A percentile compares a stretch with the other conserved stretches of the same genome.
Evolutionary conservation across 2,888 invertebrate species (phyloP).

Genomic region (Trissolcus brochymenae): DNA sequence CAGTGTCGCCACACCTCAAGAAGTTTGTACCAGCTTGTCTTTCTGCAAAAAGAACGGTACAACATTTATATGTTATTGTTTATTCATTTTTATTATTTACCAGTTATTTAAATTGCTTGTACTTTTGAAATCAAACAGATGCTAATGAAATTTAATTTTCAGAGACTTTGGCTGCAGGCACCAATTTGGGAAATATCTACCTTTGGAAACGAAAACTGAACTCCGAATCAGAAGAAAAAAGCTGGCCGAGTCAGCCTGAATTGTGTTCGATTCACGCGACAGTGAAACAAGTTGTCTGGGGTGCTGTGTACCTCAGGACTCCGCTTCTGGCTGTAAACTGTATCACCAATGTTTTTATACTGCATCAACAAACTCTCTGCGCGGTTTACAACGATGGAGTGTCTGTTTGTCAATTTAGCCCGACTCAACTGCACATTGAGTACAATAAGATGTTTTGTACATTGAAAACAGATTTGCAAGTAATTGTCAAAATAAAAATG

Average conservation of each 20-base stretch:
- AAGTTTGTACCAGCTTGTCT: constrained; percentile 72
- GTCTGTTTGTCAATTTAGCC: constrained; percentile 90
- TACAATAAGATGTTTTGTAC: constrained; percentile 76
- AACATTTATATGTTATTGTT: too few species aligned
- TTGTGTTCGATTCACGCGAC: constrained; percentile 82
- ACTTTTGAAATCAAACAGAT: not conserved
- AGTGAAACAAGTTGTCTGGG: constrained; percentile 89
- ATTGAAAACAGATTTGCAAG: constrained; percentile 80
- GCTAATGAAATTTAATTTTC: not conserved
- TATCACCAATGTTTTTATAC: constrained; percentile 89
- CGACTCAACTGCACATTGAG: constrained; percentile 85
- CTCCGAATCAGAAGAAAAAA: constrained; percentile 80
- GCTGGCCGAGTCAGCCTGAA: constrained; percentile 80
- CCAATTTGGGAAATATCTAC: constrained; percentile 91
- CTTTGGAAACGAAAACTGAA: constrained; percentile 84
- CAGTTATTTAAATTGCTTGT: too few species aligned
- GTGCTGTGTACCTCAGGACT: constrained; percentile 83
- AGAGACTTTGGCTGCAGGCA: constrained; percentile 91
- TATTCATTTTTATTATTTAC: too few species aligned
- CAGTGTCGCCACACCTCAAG: constrained; percentile 70
- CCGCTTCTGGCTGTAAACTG: constrained; percentile 89
- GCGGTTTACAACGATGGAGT: constrained; percentile 87
- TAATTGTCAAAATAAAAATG: too few species aligned
- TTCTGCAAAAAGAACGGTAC: constrained; percentile 73
- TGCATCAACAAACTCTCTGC: constrained; percentile 91